Evolutionary conservation across 2,888 invertebrate genomes (phyloP), one percentile per base, ranked within the genome.

Genomic region (Mesorhabditis belari): DNA sequence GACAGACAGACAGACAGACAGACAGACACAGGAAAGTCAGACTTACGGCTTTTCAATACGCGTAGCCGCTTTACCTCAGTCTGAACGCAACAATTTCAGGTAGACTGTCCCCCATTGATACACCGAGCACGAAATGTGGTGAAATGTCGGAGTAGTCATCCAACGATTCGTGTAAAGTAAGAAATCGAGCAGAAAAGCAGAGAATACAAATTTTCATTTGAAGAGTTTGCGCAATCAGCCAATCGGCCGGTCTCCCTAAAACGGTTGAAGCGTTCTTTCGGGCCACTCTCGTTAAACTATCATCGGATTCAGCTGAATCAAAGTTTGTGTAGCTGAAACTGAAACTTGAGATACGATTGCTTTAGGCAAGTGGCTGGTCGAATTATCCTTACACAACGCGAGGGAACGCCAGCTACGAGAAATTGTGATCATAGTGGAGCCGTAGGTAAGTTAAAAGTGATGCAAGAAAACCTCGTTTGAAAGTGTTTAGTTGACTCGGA

Each of bases 131-230:
- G 74, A 27, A 74, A 73, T 61, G 74, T 74, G 9, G 74, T 74
- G 24, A 74, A 74, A 57, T 74, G 74, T 50, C 56, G 74, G 24
- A 74, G 71, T 3, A 70, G 70, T 35, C 74, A 74, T 65, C 74
- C 74, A 12, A 74, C 74, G n/a, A 73, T 74, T 67, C 59, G 73
- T 59, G 66, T 74, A 58, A 74, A 74, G 74, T 74, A 49, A 27
- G 68, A 29, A 21, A 49, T 17, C 23, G 21, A 49, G 28, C 6
- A 17, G 17, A 12, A 1, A 12, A 3, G 49, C 24, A 9, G 4
- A 28, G 12, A 54, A 25, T n/a, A 25, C 23, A 54, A 12, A 24
- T 54, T n/a, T 35, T 17, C 9, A 57, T 49, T 56, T 60, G 35
- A 64, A 74, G 74, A 62, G 65, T 74, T 19, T 73, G 57, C 58